Evolutionary conservation across 2,797 vertebrate genomes (phyloP).

Genomic region (Ibycter americanus): DNA sequence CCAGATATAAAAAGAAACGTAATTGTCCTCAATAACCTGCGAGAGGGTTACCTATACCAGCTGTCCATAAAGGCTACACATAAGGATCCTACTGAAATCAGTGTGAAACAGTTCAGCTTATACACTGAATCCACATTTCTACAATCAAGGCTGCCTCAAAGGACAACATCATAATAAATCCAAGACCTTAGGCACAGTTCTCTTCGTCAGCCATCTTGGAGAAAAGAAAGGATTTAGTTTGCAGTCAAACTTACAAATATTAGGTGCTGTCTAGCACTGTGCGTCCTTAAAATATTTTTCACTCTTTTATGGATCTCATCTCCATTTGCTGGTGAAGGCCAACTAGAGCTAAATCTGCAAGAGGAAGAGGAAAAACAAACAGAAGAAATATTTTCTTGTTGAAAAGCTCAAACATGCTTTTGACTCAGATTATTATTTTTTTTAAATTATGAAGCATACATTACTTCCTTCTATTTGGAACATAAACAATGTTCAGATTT

Average conservation of each 20-base stretch:
- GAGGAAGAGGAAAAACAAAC: slow-evolving; percentile 22
- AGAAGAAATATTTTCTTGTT: neutral
- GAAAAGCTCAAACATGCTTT: neutral
- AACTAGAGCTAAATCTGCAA: slow-evolving; percentile 82
- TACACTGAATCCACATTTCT: neutral
- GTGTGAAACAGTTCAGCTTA: neutral
- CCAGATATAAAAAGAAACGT: neutral
- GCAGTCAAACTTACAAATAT: slow-evolving; percentile 69
- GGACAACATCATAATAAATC: neutral
- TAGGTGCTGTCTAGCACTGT: slow-evolving; percentile 77
- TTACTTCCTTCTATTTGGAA: neutral
- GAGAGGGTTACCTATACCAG: neutral
- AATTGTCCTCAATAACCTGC: neutral
- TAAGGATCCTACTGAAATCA: neutral
- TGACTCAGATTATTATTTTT: neutral
- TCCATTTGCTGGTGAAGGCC: slow-evolving; percentile 82
- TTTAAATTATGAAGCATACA: neutral
- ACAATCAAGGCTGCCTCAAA: neutral
- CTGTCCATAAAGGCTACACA: neutral
- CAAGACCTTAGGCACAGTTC: neutral
- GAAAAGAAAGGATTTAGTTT: neutral
- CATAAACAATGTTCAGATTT: neutral
- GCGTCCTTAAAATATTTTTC: slow-evolving; percentile 88
- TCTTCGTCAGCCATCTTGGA: neutral
- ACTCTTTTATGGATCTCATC: slow-evolving; percentile 92